phyloP scores from a whole-genome alignment of 1,140 invertebrate genomes.

The Arion vulgaris region DNA sequence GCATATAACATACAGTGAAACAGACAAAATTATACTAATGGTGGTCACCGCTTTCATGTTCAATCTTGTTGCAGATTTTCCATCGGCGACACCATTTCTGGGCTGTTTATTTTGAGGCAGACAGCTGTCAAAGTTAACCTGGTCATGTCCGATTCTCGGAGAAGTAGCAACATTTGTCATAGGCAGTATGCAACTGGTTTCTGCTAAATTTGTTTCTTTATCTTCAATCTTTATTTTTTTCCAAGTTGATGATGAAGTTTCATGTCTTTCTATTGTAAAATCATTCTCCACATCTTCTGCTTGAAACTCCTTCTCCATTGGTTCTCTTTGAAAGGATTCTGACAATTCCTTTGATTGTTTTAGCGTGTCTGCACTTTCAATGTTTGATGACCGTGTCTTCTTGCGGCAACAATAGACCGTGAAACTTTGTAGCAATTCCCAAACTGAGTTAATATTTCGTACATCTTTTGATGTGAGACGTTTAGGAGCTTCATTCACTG shows the following conservation, averaged over 20 bases:
- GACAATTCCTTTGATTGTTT: background rate
- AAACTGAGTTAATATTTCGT: too few relatives aligned
- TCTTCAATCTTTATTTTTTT: background rate
- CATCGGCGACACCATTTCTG: background rate
- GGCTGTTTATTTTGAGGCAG: background rate
- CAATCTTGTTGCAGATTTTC: background rate
- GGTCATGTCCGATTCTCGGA: background rate
- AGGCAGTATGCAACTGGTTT: background rate
- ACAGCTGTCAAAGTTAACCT: too few relatives aligned
- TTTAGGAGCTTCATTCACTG: background rate
- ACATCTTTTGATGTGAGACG: background rate
- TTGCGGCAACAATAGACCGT: background rate
- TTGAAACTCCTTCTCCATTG: background rate
- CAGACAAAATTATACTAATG: background rate
- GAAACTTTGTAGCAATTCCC: background rate
- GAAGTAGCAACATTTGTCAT: background rate
- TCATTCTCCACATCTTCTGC: too few relatives aligned
- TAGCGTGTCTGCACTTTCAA: background rate
- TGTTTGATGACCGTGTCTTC: background rate
- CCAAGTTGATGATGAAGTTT: background rate
- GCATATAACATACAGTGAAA: slow-evolving; percentile 9
- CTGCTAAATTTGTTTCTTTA: background rate
- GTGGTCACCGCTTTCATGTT: slow-evolving; percentile 9
- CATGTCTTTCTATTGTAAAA: background rate
- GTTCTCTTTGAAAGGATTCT: background rate